Conservation (phyloP, 2,113 vertebrate genomes). For the Bufo bufo region DNA sequence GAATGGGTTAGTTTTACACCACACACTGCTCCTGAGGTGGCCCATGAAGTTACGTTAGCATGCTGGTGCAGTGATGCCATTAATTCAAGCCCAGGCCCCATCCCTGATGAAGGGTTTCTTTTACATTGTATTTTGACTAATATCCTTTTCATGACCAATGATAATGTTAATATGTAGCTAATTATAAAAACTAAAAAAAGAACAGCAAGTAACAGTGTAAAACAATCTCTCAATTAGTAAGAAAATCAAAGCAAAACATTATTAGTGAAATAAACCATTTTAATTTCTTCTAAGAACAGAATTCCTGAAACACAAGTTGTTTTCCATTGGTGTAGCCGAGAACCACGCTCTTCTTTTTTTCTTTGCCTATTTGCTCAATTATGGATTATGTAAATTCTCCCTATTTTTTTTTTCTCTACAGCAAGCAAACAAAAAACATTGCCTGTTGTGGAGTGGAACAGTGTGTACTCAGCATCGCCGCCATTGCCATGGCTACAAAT, state of each 20-base stretch:
- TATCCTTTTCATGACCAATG: neutral
- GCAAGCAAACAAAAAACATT: constrained; percentile 34
- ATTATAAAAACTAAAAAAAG: neutral
- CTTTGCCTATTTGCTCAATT: constrained; percentile 42
- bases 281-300: constrained; percentile 42
- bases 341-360: neutral
- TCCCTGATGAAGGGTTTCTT: neutral
- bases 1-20: too few relatives aligned
- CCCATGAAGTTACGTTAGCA: too few relatives aligned
- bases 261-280: neutral
- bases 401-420: constrained; percentile 17
- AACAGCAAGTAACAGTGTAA: neutral
- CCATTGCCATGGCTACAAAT: constrained; percentile 70
- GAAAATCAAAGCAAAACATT: neutral
- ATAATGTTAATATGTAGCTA: neutral
- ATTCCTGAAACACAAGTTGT: constrained; percentile 47
- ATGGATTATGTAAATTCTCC: constrained; percentile 48
- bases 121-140: neutral
- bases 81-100: too few relatives aligned
- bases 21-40: too few relatives aligned
- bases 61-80: too few relatives aligned
- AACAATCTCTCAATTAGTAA: neutral
- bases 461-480: constrained; percentile 61
- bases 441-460: constrained; percentile 17
- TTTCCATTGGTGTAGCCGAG: neutral